phyloP scores from a whole-genome alignment of 92 coral and sea anemone species.

The Phenganax stokvisi region DNA sequence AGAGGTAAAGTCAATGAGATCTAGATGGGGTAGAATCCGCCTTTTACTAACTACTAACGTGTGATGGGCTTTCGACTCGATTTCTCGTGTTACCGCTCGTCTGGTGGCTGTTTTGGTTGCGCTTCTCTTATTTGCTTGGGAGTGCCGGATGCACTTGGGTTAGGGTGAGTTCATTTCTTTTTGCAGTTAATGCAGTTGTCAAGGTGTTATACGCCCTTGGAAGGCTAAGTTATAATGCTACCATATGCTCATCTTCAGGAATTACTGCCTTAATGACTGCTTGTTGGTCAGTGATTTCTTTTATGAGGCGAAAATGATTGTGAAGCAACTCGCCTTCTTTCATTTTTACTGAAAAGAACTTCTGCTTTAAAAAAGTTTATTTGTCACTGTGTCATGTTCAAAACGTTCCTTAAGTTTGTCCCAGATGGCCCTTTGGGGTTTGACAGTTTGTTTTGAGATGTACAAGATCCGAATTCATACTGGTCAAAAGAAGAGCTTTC shows the following conservation, averaged over 20 bases:
- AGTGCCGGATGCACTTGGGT: conserved; percentile 28
- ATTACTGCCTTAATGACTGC: conserved; percentile 23
- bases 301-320: conserved; percentile 11
- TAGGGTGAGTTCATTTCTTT: conserved; percentile 16
- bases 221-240: conserved; percentile 15
- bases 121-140: conserved; percentile 6
- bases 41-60: too few relatives aligned
- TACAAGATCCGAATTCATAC: conserved; percentile 17
- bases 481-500: conserved; percentile 18
- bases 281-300: conserved; percentile 18
- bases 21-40: too few relatives aligned
- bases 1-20: too few relatives aligned
- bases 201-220: conserved; percentile 19
- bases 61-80: conserved; percentile 15
- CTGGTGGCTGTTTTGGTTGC: background rate
- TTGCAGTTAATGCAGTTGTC: conserved; percentile 29
- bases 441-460: conserved; percentile 24
- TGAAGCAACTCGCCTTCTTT: conserved; percentile 1
- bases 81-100: conserved; percentile 1
- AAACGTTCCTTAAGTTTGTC: conserved; percentile 23
- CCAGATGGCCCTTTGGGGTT: conserved; percentile 25
- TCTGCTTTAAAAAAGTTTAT: conserved; percentile 14
- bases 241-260: conserved; percentile 30
- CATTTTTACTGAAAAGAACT: conserved; percentile 13
- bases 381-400: conserved; percentile 19